Percentiles rank a stretch among this genome's conserved stretches.
phyloP scores from a whole-genome alignment of 2,113 vertebrate genomes.

The Pterophyllum scalare region DNA sequence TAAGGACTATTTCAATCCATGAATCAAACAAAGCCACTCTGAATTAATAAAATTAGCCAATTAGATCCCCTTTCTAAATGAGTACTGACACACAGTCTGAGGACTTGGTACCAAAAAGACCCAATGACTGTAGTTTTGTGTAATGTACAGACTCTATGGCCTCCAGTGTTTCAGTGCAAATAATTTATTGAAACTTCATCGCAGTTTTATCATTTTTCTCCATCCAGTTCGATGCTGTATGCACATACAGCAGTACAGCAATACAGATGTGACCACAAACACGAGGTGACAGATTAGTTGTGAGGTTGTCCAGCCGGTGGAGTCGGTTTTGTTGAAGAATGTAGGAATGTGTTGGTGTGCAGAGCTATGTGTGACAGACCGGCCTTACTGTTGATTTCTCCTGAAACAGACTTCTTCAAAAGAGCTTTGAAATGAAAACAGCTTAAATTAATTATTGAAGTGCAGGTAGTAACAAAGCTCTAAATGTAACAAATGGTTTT shows the following conservation, averaged over 20 bases:
- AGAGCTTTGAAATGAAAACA: background rate
- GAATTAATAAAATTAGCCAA: background rate
- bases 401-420: background rate
- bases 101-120: no score
- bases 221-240: rapidly evolving
- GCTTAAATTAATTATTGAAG: background rate
- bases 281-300: background rate
- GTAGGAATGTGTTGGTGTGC: background rate
- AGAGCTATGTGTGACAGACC: background rate
- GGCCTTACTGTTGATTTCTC: background rate
- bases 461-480: background rate
- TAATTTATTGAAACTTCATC: background rate
- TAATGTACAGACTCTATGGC: no score
- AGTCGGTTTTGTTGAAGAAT: background rate
- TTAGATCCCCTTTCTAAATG: background rate
- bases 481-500: no score
- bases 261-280: rapidly evolving
- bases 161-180: no score
- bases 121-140: no score
- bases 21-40: background rate
- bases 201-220: background rate
- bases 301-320: rapidly evolving
- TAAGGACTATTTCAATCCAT: background rate
- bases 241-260: rapidly evolving
- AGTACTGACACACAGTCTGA: background rate